phyloP scores from a whole-genome alignment of 2,113 vertebrate species.

The Dicentrarchus labrax region DNA sequence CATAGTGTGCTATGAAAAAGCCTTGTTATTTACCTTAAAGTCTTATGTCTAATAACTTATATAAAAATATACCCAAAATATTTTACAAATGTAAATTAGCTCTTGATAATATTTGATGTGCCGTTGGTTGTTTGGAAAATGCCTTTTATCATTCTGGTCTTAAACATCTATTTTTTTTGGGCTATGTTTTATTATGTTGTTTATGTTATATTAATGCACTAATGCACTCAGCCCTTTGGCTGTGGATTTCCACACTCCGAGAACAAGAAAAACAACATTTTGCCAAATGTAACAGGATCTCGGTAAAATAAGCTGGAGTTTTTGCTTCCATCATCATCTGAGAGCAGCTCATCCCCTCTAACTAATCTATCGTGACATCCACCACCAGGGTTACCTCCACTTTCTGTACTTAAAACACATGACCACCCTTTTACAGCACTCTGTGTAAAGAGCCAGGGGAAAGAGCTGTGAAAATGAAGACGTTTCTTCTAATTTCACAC shows the following conservation, averaged over 20 bases:
- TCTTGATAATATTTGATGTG: slow-evolving; percentile 14
- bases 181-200: neutral
- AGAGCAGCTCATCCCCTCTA: slow-evolving; percentile 47
- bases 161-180: slow-evolving; percentile 23
- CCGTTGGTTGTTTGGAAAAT: slow-evolving; percentile 11
- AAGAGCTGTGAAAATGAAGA: slow-evolving; percentile 87
- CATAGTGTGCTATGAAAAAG: slow-evolving; percentile 22
- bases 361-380: slow-evolving; percentile 66
- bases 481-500: slow-evolving; percentile 89
- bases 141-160: slow-evolving; percentile 21
- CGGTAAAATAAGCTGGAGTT: neutral
- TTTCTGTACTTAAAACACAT: slow-evolving; percentile 76
- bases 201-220: neutral
- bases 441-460: slow-evolving; percentile 33
- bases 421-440: slow-evolving; percentile 69
- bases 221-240: neutral
- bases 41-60: slow-evolving; percentile 9
- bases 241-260: slow-evolving; percentile 7
- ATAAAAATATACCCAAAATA: slow-evolving; percentile 13
- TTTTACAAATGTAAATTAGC: slow-evolving; percentile 19
- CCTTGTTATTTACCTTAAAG: slow-evolving; percentile 51
- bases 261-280: slow-evolving; percentile 43
- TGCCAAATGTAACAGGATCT: slow-evolving; percentile 39
- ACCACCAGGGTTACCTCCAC: slow-evolving; percentile 68
- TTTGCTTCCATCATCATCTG: slow-evolving; percentile 53